phyloP scores from a whole-genome alignment of 2,888 invertebrate species.

The Ormia ochracea region DNA sequence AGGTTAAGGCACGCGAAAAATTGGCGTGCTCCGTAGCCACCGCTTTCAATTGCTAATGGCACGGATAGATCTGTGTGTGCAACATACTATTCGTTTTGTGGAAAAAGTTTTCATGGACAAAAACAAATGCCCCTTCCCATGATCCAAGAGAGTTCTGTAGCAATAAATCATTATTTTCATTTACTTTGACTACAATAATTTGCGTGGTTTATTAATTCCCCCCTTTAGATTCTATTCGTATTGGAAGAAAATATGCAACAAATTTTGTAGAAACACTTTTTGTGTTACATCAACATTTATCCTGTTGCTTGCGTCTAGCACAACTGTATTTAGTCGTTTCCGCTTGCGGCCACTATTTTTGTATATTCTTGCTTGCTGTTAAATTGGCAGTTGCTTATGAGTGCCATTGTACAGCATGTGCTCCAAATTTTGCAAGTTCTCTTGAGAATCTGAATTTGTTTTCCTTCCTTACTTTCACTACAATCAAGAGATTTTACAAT shows the following conservation, averaged over 20 bases:
- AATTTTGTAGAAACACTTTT: constrained; percentile 37
- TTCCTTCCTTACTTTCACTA: neutral
- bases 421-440: constrained; percentile 29
- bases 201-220: constrained; percentile 19
- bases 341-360: constrained; percentile 46
- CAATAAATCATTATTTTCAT: constrained; percentile 59
- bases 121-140: neutral
- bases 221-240: neutral
- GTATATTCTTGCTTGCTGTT: constrained; percentile 23
- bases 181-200: constrained; percentile 50
- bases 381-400: constrained; percentile 31
- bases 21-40: too few species aligned
- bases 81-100: too few species aligned
- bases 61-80: too few species aligned
- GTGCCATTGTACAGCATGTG: constrained; percentile 33
- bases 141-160: constrained; percentile 10
- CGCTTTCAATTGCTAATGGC: too few species aligned
- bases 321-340: constrained; percentile 26
- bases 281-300: constrained; percentile 42
- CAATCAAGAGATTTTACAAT: constrained; percentile 5
- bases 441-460: neutral
- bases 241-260: constrained; percentile 47
- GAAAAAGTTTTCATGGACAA: neutral
- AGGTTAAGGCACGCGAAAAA: too few species aligned
- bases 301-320: constrained; percentile 20